Evolutionary conservation across 1,140 invertebrate genomes (phyloP).

Genomic region (Sinella curviseta): DNA sequence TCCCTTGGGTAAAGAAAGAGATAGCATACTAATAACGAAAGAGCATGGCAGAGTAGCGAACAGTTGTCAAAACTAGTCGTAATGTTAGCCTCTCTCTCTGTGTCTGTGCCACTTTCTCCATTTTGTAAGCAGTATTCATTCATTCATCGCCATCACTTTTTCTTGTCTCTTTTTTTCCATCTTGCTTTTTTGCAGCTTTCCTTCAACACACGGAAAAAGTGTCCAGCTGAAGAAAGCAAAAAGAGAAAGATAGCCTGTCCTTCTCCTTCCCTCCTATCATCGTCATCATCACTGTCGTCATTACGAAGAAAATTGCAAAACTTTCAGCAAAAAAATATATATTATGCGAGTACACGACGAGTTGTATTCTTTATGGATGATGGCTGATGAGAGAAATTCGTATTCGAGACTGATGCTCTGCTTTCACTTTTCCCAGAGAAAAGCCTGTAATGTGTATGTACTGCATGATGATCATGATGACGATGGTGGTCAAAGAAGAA

Average conservation of each 20-base stretch:
- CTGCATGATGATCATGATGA: not conserved
- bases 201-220: not conserved
- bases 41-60: no score
- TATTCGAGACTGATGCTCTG: no score
- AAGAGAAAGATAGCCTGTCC: not conserved
- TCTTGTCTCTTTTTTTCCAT: not conserved
- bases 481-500: no score
- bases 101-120: no score
- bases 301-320: not conserved
- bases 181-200: no score
- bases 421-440: no score
- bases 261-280: not conserved
- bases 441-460: not conserved
- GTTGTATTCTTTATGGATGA: not conserved
- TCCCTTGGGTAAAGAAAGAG: not conserved
- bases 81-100: no score
- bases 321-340: not conserved
- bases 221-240: not conserved
- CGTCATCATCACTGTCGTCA: not conserved
- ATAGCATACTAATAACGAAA: not conserved
- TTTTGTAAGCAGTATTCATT: no score
- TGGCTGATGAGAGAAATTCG: no score
- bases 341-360: not conserved
- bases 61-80: no score
- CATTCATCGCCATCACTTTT: no score